Conservation (phyloP, 2,113 vertebrate genomes). For the Syngnathoides biaculeatus region DNA sequence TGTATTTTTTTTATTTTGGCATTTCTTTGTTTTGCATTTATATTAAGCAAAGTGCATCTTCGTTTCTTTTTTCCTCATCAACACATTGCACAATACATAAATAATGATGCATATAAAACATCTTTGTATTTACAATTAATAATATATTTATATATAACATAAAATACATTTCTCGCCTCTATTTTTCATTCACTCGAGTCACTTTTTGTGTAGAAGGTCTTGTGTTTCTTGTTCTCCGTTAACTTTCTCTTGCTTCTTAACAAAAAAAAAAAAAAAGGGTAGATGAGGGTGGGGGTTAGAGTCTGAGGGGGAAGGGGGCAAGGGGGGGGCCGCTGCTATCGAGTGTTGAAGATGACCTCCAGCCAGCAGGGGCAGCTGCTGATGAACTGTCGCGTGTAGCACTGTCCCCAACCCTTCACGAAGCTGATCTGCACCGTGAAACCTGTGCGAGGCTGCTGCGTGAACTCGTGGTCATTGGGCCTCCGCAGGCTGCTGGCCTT, state of each 20-base stretch:
- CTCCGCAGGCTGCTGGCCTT: constrained; percentile 91
- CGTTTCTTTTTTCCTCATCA: constrained; percentile 93
- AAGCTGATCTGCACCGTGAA: constrained; percentile 99
- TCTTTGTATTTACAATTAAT: constrained; percentile 99
- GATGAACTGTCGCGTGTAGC: constrained; percentile 98
- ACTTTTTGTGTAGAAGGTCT: constrained; percentile 79
- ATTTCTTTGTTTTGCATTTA: constrained; percentile 99
- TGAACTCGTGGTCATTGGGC: constrained; percentile 98
- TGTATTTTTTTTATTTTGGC: constrained; percentile 88
- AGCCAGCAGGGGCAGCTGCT: constrained; percentile 99
- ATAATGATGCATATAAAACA: constrained; percentile 99
- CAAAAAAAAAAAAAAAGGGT: constrained; percentile 18
- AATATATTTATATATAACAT: constrained; percentile 96
- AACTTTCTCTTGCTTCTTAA: constrained; percentile 49
- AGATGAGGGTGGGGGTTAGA: constrained; percentile 11
- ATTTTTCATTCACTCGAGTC: constrained; percentile 87
- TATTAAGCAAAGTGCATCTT: constrained; percentile 99
- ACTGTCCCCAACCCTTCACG: constrained; percentile 99
- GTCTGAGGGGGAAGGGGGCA: constrained; percentile 18
- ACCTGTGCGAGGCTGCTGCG: constrained; percentile 91
- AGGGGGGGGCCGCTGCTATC: constrained; percentile 74
- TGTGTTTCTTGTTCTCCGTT: constrained; percentile 66
- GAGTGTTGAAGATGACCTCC: constrained; percentile 97
- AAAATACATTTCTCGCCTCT: constrained; percentile 94
- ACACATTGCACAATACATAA: constrained; percentile 99